Evolutionary conservation across 2,888 invertebrate genomes (phyloP).

Genomic region (Seira musarum): DNA sequence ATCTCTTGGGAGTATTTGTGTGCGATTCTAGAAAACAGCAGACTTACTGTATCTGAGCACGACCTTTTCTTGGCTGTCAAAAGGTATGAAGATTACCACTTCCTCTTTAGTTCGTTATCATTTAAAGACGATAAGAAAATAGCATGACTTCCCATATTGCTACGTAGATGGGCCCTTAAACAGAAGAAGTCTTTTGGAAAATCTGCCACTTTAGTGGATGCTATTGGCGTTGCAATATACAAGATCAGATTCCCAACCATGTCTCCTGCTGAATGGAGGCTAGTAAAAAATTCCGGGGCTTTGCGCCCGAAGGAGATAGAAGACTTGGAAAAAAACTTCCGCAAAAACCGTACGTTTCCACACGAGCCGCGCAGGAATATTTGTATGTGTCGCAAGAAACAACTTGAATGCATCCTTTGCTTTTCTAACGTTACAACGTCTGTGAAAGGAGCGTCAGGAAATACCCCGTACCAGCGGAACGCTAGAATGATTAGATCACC

Average conservation of each 20-base stretch:
- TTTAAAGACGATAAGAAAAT: not conserved
- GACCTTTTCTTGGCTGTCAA: constrained; percentile 15
- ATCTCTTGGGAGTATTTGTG: constrained; percentile 1
- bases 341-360: constrained; percentile 26
- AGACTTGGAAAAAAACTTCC: constrained; percentile 38
- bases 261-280: constrained; percentile 40
- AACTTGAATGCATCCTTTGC: constrained; percentile 3
- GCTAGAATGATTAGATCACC: not conserved
- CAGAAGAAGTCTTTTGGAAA: constrained; percentile 2
- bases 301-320: constrained; percentile 32
- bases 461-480: not conserved
- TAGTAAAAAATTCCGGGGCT: constrained; percentile 13
- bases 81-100: constrained; percentile 22
- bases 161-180: constrained; percentile 21
- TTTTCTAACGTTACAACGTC: not conserved
- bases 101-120: not conserved
- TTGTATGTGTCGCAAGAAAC: not conserved
- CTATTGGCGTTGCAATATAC: constrained; percentile 53
- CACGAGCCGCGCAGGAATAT: not conserved
- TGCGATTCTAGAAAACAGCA: constrained; percentile 6
- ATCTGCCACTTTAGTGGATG: not conserved
- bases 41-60: not conserved
- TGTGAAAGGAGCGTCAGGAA: not conserved
- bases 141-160: not conserved
- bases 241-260: constrained; percentile 53